Conservation (phyloP, 2,113 vertebrate genomes). For the Ptychochromis oligacanthus region DNA sequence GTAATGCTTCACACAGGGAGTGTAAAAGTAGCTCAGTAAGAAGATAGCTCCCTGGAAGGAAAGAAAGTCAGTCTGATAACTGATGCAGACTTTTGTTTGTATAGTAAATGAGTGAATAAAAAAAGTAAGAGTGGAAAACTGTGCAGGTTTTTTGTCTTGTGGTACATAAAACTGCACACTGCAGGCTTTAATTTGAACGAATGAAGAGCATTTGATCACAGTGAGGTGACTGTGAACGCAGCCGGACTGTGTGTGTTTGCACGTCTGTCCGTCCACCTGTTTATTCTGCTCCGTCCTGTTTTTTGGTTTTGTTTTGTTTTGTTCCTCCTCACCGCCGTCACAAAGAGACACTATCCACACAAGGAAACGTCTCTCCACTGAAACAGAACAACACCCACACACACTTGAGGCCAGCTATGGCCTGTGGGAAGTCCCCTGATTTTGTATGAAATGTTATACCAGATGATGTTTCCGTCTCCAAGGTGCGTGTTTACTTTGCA, state of each 20-base stretch:
- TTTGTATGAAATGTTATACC: slow-evolving; percentile 9
- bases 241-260: background rate
- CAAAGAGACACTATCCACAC: background rate
- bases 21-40: background rate
- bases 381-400: background rate
- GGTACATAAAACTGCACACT: too few relatives aligned
- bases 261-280: background rate
- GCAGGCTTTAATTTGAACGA: background rate
- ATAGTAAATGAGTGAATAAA: too few relatives aligned
- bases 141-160: too few relatives aligned
- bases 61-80: too few relatives aligned
- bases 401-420: background rate
- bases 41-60: fast-evolving
- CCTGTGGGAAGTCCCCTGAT: slow-evolving; percentile 44
- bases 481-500: background rate
- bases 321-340: background rate
- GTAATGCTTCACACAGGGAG: background rate
- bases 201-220: background rate
- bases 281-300: background rate
- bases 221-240: background rate
- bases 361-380: background rate
- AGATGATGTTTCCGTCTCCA: slow-evolving; percentile 28
- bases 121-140: too few relatives aligned
- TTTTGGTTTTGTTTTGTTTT: background rate
- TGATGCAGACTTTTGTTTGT: too few relatives aligned